Base-by-base conservation (phyloP, 1,140 invertebrate species). In the Drosophila micromelanica region DNA sequence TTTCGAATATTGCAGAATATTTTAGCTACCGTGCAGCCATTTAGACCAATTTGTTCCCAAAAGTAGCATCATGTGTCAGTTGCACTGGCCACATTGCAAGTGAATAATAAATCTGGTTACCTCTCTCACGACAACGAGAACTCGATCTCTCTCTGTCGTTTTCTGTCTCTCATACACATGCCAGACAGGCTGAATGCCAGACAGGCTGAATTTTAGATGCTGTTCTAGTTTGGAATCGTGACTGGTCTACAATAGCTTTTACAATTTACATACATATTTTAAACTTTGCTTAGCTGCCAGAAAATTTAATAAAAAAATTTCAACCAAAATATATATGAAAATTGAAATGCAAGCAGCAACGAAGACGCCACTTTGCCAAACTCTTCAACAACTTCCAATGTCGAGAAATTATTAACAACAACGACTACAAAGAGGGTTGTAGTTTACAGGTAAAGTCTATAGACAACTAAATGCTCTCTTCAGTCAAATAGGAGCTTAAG, bases 181-280 rank as follows among this genome's bases (percentile, higher is more conserved):
- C 40, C 46, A 76, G 72, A 80, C 77, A 62, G 56, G 37, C 63
- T 57, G 49, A 54, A 27, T 76, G 77, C 20, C 54, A 67, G 54
- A 67, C 63, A 40, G 64, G 23, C 63, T 68, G 55, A 56, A 78
- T 78, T 75, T 78, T 84, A 82, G 60, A 81, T 81, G 60, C 48
- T 64, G 63, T 30, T 84, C 75, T 84, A 72, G 75, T 82, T 82
- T 75, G 74, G 78, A 84, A 84, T 78, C 75, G 79, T 82, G 79
- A 82, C 79, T 82, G 52, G 75, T 72, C 80, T 75, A 63, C 79
- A 73, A 73, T 75, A 59, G 48, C 68, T 75, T 73, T 84, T 78
- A 65, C 71, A 70, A 64, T 82, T 78, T 77, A 75, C 79, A 84
- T 78, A 71, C 64, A 84, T 82, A 84, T 74, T 75, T 79, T 75